phyloP scores from a whole-genome alignment of 2,797 vertebrate species.

The Hyperoplus lanceolatus region DNA sequence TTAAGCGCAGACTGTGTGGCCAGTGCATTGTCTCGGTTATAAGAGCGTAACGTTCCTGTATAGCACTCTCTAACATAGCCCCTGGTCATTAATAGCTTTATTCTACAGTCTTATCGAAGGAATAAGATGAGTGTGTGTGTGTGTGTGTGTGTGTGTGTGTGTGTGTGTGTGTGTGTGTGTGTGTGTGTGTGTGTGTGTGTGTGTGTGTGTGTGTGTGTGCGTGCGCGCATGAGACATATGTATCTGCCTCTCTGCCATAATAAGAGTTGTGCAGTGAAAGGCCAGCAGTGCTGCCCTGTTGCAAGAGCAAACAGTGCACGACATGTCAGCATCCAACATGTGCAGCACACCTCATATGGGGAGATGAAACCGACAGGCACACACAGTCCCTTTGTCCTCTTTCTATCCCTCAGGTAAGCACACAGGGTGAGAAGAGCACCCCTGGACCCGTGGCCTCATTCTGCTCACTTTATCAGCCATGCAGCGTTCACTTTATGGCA shows the following conservation, averaged over 20 bases:
- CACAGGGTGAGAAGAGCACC: constrained; percentile 61
- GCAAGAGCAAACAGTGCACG: constrained; percentile 59
- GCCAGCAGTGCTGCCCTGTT: constrained; percentile 43
- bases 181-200: background rate
- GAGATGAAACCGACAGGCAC: constrained; percentile 72
- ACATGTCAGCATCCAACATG: constrained; percentile 68
- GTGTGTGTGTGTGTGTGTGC: constrained; percentile 11
- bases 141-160: constrained; percentile 11
- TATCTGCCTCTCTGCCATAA: constrained; percentile 41
- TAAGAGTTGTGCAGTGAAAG: constrained; percentile 41
- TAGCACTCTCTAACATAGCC: constrained; percentile 48
- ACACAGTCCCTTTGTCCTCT: constrained; percentile 72
- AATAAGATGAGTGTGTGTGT: constrained; percentile 28
- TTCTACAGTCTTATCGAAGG: constrained; percentile 64
- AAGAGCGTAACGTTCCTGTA: constrained; percentile 34
- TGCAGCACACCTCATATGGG: constrained; percentile 50
- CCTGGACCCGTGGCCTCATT: constrained; percentile 70
- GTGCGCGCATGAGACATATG: constrained; percentile 47
- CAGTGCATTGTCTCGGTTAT: constrained; percentile 47
- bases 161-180: constrained; percentile 35
- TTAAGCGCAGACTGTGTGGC: constrained; percentile 26
- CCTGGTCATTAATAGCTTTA: constrained; percentile 52
- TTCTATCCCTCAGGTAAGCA: constrained; percentile 62
- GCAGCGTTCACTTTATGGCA: constrained; percentile 29
- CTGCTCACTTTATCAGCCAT: constrained; percentile 65